Evolutionary conservation across 2,113 vertebrate genomes (phyloP).

Genomic region (Prochilodus magdalenae): DNA sequence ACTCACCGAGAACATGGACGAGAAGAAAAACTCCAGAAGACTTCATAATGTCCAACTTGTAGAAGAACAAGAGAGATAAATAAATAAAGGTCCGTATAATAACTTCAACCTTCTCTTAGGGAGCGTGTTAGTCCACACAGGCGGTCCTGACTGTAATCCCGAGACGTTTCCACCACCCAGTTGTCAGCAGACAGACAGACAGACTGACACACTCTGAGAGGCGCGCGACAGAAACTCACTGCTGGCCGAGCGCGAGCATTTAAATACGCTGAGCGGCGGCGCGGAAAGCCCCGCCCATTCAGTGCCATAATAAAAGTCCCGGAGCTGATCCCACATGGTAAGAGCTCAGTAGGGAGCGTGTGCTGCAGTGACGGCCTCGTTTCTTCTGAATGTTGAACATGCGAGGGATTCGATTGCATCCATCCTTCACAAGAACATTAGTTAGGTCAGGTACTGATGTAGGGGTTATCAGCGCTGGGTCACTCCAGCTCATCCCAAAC

Average conservation of each 20-base stretch:
- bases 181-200: neutral
- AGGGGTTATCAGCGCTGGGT: too few relatives aligned
- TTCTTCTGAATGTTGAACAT: too few relatives aligned
- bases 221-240: constrained; percentile 17
- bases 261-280: constrained; percentile 8
- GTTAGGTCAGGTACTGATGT: too few relatives aligned
- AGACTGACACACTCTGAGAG: neutral
- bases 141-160: neutral
- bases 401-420: too few relatives aligned
- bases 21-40: constrained; percentile 68
- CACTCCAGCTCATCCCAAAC: too few relatives aligned
- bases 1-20: constrained; percentile 73
- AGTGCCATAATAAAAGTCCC: neutral
- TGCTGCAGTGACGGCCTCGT: too few relatives aligned
- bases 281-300: neutral
- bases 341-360: too few relatives aligned
- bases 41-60: constrained; percentile 70
- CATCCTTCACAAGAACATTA: too few relatives aligned
- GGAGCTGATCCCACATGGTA: too few relatives aligned
- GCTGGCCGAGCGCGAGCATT: constrained; percentile 10
- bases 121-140: neutral
- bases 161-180: neutral
- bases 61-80: neutral
- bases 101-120: neutral
- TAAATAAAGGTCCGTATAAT: constrained; percentile 5